Base-by-base conservation (phyloP, 2,113 vertebrate genomes). In the Salvelinus namaycush region DNA sequence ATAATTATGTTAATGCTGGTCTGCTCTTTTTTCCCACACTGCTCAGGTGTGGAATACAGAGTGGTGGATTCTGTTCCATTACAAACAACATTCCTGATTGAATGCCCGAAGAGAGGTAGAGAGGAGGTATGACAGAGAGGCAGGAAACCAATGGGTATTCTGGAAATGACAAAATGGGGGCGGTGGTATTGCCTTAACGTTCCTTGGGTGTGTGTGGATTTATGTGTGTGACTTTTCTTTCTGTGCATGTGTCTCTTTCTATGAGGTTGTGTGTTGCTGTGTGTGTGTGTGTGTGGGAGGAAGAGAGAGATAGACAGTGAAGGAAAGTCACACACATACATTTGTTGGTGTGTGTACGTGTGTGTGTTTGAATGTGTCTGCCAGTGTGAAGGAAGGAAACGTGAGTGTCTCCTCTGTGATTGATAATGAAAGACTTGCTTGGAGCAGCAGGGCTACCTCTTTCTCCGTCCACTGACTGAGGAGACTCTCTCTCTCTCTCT, bases 361-460 rank as follows among this genome's bases (percentile, higher is more conserved):
- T 79, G 39, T 73, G 66, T 79, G 75, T 69, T 39, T 79, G 64
- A 74, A 60, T 39, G 68, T 65, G 27, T 69, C 1, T 59, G 73
- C 22, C 18, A 20, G 59, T 62, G 64, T 68, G 67, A 66, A 72
- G 68, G 34, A 77, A 71, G 78, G 76, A 83, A 76, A 83, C 86
- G 82, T 72, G 74, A 75, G 78, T 73, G 59, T 74, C 77, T 84
- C 71, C 79, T 64, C 71, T 48, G 76, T 62, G 70, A 75, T 83
- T 79, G 86, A 85, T 87, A 87, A 87, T 87, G 79, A 87, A 83
- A 84, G 76, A 70, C 74, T 76, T 81, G 51, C 82, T 79, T 78
- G 68, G 79, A 73, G 78, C 77, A 85, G 81, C 76, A 68, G 76
- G 73, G 81, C 79, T 83, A 76, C 76, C 84, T 86, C 81, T 26